Conservation (phyloP, 1,140 invertebrate genomes). For the Lepidurus arcticus region DNA sequence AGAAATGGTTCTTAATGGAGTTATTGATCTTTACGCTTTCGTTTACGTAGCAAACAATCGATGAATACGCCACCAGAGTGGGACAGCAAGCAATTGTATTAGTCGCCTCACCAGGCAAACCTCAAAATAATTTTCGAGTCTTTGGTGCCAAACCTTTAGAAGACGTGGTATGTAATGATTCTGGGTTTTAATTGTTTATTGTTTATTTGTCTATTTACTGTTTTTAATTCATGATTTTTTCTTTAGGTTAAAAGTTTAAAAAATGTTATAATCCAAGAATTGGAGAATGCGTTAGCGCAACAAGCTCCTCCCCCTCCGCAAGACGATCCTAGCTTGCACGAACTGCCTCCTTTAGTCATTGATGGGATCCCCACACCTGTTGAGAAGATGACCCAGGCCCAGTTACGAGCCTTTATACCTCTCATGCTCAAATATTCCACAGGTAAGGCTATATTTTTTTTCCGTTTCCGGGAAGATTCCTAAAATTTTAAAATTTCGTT, state of each 20-base stretch:
- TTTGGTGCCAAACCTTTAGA: constrained; percentile 95
- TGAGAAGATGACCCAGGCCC: constrained; percentile 98
- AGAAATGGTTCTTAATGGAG: constrained; percentile 15
- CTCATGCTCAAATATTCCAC: constrained; percentile 98
- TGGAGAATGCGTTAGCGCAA: constrained; percentile 85
- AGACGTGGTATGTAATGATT: constrained; percentile 66
- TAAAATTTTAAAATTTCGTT: constrained; percentile 28
- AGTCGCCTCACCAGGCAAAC: constrained; percentile 93
- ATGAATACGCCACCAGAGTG: constrained; percentile 92
- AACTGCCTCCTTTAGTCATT: constrained; percentile 89
- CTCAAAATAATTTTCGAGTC: constrained; percentile 89
- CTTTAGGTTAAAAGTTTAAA: constrained; percentile 71
- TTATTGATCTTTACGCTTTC: background rate
- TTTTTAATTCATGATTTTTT: background rate
- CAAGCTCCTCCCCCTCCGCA: constrained; percentile 86
- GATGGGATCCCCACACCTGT: constrained; percentile 96
- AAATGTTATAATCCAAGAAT: constrained; percentile 86
- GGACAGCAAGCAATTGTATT: constrained; percentile 96
- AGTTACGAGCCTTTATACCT: constrained; percentile 91
- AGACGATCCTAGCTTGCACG: constrained; percentile 87
- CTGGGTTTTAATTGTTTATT: background rate
- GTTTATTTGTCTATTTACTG: background rate
- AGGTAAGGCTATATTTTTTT: constrained; percentile 45
- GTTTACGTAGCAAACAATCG: constrained; percentile 78
- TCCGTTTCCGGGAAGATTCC: background rate